Conservation (phyloP, 2,113 vertebrate genomes). For the Onychorhynchus coronatus region DNA sequence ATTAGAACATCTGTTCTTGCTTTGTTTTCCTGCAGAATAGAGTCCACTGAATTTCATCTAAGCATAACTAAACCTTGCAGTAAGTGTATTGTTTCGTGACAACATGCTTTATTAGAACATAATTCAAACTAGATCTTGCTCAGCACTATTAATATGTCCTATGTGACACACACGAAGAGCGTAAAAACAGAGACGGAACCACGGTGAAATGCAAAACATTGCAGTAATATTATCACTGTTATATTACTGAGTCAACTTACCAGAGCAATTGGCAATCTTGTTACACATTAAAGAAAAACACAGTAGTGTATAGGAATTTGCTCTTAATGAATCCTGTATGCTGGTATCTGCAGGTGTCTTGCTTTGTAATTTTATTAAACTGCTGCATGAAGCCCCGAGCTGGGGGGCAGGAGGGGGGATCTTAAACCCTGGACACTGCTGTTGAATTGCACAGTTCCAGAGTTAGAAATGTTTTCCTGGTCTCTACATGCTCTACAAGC, state of each 20-base stretch:
- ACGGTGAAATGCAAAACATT: fast-evolving
- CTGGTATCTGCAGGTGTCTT: not conserved
- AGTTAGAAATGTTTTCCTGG: not conserved
- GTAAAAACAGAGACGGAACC: fast-evolving
- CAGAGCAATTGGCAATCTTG: not conserved
- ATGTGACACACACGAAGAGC: not conserved
- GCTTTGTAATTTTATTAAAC: not conserved
- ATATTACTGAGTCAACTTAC: not conserved
- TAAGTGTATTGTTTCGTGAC: not conserved
- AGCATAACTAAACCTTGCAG: not conserved
- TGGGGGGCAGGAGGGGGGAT: fast-evolving
- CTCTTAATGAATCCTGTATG: not conserved
- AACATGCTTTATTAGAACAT: not conserved
- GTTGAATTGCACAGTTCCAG: not conserved
- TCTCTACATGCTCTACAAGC: not conserved
- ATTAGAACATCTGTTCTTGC: not conserved
- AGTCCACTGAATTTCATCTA: not conserved
- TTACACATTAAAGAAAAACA: not conserved
- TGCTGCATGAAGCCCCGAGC: not conserved
- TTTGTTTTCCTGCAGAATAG: not conserved
- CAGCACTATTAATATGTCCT: not conserved
- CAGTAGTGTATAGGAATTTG: not conserved
- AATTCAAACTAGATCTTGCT: not conserved
- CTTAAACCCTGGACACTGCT: not conserved
- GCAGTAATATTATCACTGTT: not conserved